Evolutionary conservation across 2,113 vertebrate species (phyloP).

Genomic region (Anguilla japonica): DNA sequence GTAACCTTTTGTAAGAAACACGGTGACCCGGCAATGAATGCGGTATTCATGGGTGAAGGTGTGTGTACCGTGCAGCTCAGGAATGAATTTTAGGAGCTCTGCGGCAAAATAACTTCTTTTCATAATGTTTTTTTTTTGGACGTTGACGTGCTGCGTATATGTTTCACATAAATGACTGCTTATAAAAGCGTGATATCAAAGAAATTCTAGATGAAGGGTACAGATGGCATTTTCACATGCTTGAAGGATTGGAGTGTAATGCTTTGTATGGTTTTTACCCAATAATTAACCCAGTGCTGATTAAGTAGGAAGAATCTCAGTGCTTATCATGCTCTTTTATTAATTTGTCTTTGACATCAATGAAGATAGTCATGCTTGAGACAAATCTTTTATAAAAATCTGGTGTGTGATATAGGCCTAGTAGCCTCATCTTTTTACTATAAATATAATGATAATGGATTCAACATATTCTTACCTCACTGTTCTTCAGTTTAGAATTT

Average conservation of each 20-base stretch:
- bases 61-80: neutral
- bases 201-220: neutral
- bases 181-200: neutral
- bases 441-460: neutral
- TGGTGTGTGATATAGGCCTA: neutral
- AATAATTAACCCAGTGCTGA: neutral
- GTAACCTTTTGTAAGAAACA: neutral
- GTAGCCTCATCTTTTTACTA: neutral
- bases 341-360: neutral
- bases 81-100: neutral
- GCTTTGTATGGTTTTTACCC: too few relatives aligned
- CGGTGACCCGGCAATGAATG: neutral
- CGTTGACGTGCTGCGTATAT: neutral
- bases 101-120: neutral
- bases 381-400: neutral
- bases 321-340: neutral
- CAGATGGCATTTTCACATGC: neutral
- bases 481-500: neutral
- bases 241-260: neutral
- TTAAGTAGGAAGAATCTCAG: neutral
- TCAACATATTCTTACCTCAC: neutral
- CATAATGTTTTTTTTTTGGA: neutral
- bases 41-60: neutral
- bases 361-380: neutral
- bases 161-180: neutral